Evolutionary conservation across 2,797 vertebrate genomes (phyloP), one percentile per base, ranked within the genome.

Genomic region (Ateles fusciceps): DNA sequence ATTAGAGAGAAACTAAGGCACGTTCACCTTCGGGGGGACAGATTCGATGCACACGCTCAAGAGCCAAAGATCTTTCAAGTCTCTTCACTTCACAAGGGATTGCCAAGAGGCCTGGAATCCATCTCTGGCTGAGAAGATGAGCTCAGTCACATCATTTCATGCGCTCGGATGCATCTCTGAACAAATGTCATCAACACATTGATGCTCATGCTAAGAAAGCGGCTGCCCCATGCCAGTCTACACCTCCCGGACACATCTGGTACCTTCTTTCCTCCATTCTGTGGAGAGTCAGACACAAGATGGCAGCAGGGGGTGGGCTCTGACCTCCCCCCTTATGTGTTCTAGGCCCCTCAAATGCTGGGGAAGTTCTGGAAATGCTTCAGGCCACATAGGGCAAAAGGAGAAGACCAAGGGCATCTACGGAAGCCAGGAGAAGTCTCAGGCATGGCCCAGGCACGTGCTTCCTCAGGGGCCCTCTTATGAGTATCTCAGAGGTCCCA

Each of bases 371-470:
- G 9, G n/a, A 74, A 55, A 21, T 84, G 3, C 46, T 71, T 19
- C n/a, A 42, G 1, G n/a, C 19, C 28, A 15, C 28, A 1, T 3
- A n/a, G 72, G 10, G 1, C 19, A 39, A n/a, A 15, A 55, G 17
- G 24, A n/a, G 39, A 88, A 42, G 48, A 22, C 5, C 19, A 5
- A 5, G 1, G 8, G 0, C 0, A 4, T 17, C 33, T 74, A 21
- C 30, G 2, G 22, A 28, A 7, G 7, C 57, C 57, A 61, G 52
- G 74, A 76, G 46, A n/a, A 33, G 42, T 39, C 7, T 91, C 5
- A 42, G 4, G 2, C 36, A 30, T 9, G 13, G 22, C 9, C 11
- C 0, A 5, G 24, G 5, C 85, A 42, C 28, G 1, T 68, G 5
- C 4, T 64, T 7, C 36, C 28, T 64, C 9, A 50, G 30, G 42